Evolutionary conservation across 1,140 invertebrate species (phyloP).

Genomic region (Maconellicoccus hirsutus): DNA sequence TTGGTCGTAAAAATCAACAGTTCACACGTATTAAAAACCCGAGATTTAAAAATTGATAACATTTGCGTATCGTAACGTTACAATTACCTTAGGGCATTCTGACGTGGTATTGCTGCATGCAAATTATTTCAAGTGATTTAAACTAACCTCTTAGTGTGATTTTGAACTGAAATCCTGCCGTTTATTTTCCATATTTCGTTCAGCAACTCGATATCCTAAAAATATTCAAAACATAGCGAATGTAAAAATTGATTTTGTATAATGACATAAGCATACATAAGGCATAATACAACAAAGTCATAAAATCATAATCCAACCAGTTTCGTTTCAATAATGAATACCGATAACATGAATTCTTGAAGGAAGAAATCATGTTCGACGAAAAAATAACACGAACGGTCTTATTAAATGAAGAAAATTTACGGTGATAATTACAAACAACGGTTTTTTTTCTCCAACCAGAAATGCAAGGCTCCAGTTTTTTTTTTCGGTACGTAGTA

Average conservation of each 20-base stretch:
- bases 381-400: background rate
- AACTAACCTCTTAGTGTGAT: too few relatives aligned
- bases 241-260: background rate
- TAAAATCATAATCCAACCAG: slow-evolving; percentile 2
- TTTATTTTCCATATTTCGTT: too few relatives aligned
- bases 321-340: background rate
- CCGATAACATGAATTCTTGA: background rate
- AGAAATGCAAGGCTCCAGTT: background rate
- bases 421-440: slow-evolving; percentile 1
- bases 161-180: too few relatives aligned
- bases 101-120: too few relatives aligned
- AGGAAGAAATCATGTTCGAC: background rate
- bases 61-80: too few relatives aligned
- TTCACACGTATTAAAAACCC: too few relatives aligned
- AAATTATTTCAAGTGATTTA: too few relatives aligned
- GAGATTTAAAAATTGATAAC: too few relatives aligned
- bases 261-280: background rate
- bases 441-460: background rate
- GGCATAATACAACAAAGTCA: slow-evolving; percentile 1
- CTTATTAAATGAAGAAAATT: background rate
- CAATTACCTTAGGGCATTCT: too few relatives aligned
- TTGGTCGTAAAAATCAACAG: too few relatives aligned
- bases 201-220: too few relatives aligned
- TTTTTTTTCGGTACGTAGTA: background rate
- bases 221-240: too few relatives aligned